Base-by-base conservation (phyloP, 2,888 invertebrate genomes). In the Pheosia gnoma region DNA sequence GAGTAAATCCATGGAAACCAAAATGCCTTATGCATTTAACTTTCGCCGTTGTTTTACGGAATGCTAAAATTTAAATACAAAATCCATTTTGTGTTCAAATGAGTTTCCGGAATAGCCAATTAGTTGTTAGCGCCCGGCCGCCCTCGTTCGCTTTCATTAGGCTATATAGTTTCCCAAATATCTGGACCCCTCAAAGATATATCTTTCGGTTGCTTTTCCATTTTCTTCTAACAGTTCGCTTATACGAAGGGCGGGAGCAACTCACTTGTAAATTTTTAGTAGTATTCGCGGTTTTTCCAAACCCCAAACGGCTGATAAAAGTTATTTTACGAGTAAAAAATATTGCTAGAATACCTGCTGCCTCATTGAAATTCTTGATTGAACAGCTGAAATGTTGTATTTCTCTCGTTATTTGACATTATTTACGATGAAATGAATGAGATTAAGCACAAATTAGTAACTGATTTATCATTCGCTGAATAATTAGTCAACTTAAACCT, bases 61-160 rank as follows among this genome's bases (percentile, higher is more conserved):
- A 91, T 90, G 88, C 87, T 89, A 84, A 90, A 93, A 93, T 93
- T 93, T 93, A 92, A 93, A 93, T 93, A 93, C 91, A 87, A 85
- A 93, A 93, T 88, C 93, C 93, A 93, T 93, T 93, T 92, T 92
- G 91, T 90, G 93, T 93, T 91, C 88, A 93, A 93, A 93, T 93
- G 93, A 93, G 93, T 93, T 93, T 93, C 91, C 85, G 88, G 92
- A 91, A 93, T 93, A 90, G 93, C 88, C 93, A 93, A 93, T 93
- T 93, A 93, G 93, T 93, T 93, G 93, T 93, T 93, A 93, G 93
- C 93, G 91, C 90, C 88, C 88, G 87, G 87, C 91, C 89, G 87
- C 91, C 91, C 91, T 89, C 91, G 89, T 91, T 92, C 90, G 83
- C 91, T 93, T 93, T 93, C 93, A 93, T 93, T 93, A 92, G 88